These are phyloP conservation scores for Alces alces DNA, from an alignment of 2,113 vertebrate genomes.

Conservation along the genomic window DNA sequence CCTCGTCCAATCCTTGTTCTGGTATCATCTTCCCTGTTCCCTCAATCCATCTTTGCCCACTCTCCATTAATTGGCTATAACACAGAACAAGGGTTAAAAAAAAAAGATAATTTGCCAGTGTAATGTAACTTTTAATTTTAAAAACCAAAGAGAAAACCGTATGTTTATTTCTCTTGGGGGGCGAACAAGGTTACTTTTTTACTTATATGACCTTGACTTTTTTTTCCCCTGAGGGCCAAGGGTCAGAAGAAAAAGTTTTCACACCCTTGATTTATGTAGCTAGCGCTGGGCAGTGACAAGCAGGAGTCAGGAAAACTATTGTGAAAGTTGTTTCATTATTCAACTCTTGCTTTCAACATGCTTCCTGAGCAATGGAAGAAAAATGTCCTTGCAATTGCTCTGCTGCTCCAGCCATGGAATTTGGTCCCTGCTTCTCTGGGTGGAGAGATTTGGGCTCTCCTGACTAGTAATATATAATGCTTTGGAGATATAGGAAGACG, in stretches of 20 bases:
- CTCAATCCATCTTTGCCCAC: not conserved
- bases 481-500: not conserved
- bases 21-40: not conserved
- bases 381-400: not conserved
- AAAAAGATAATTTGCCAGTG: not conserved
- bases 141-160: no score
- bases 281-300: not conserved
- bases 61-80: not conserved
- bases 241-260: not conserved
- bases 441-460: not conserved
- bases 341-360: conserved; percentile 20
- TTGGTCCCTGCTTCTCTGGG: not conserved
- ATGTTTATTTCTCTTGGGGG: no score
- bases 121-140: not conserved
- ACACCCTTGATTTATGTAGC: not conserved
- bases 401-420: not conserved
- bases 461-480: not conserved
- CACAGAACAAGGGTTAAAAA: not conserved
- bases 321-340: conserved; percentile 37
- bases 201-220: not conserved
- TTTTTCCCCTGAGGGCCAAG: not conserved
- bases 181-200: not conserved
- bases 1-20: not conserved
- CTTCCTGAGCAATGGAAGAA: conserved; percentile 36
- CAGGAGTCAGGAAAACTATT: conserved; percentile 14